Conservation (phyloP, 1,140 invertebrate genomes). For the Formica selysi region DNA sequence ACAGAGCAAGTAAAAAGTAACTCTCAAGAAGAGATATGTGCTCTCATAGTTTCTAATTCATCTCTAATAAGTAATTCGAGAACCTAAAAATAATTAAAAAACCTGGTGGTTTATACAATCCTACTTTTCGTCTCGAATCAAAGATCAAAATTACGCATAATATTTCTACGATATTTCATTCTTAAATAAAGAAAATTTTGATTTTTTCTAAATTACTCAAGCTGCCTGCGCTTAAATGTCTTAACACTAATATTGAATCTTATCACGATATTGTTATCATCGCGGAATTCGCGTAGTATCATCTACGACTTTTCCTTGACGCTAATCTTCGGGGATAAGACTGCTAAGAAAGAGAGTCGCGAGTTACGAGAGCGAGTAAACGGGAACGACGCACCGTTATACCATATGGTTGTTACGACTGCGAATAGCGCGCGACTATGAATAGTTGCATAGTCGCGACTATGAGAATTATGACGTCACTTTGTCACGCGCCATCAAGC, state of each 20-base stretch:
- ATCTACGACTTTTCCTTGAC: not conserved
- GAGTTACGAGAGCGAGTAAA: slow-evolving; percentile 73
- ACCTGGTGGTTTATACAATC: no score
- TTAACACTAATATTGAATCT: not conserved
- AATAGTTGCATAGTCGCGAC: slow-evolving; percentile 61
- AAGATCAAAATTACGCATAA: no score
- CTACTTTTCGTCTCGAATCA: no score
- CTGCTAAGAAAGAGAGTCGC: slow-evolving; percentile 21
- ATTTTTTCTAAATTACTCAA: not conserved
- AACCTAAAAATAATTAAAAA: no score
- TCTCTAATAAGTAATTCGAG: no score
- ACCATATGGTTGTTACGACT: slow-evolving; percentile 74
- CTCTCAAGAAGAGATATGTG: no score
- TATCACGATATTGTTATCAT: not conserved
- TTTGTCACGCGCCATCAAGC: slow-evolving; percentile 81
- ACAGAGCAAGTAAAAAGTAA: no score
- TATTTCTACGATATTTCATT: not conserved
- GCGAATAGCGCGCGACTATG: slow-evolving; percentile 64
- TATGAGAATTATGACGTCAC: slow-evolving; percentile 79
- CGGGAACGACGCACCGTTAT: slow-evolving; percentile 81
- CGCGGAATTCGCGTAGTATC: not conserved
- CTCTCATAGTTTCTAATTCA: no score
- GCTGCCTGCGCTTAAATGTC: not conserved
- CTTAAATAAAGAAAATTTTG: not conserved
- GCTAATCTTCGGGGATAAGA: slow-evolving; percentile 25